phyloP scores from a whole-genome alignment of 2,888 invertebrate genomes.

The Busseola fusca region DNA sequence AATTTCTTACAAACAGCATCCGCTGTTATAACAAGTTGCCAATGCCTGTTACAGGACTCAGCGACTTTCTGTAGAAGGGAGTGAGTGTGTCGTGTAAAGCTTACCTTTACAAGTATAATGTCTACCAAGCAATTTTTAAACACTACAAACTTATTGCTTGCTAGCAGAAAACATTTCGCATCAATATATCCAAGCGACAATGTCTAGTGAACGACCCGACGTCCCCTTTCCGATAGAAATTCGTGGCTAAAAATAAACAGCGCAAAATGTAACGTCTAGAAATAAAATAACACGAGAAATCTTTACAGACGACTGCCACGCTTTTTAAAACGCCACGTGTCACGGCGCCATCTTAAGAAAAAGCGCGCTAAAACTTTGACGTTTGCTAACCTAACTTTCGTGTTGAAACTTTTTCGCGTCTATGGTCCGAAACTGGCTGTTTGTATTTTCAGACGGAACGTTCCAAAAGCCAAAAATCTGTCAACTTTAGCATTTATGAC shows the following conservation, averaged over 20 bases:
- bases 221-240: constrained; percentile 70
- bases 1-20: too few species aligned
- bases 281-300: constrained; percentile 79
- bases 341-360: constrained; percentile 64
- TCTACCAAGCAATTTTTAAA: constrained; percentile 17
- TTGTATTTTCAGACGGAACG: constrained; percentile 40
- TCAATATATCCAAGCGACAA: constrained; percentile 65
- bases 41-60: too few species aligned
- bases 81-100: neutral
- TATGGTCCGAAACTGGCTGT: constrained; percentile 58
- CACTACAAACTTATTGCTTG: constrained; percentile 7
- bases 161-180: constrained; percentile 52
- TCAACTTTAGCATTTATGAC: constrained; percentile 57
- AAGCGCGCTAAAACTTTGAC: constrained; percentile 65
- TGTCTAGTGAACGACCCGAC: constrained; percentile 64
- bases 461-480: constrained; percentile 56
- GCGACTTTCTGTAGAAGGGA: neutral
- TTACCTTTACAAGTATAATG: constrained; percentile 5
- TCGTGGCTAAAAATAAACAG: constrained; percentile 72
- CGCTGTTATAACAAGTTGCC: too few species aligned
- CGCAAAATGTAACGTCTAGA: constrained; percentile 80
- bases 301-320: constrained; percentile 70
- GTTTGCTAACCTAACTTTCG: constrained; percentile 40
- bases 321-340: constrained; percentile 65
- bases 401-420: constrained; percentile 38